A percentile compares a stretch with the other conserved stretches of the same genome.
Conservation (phyloP, 2,888 invertebrate species). For the Therioaphis trifolii region DNA sequence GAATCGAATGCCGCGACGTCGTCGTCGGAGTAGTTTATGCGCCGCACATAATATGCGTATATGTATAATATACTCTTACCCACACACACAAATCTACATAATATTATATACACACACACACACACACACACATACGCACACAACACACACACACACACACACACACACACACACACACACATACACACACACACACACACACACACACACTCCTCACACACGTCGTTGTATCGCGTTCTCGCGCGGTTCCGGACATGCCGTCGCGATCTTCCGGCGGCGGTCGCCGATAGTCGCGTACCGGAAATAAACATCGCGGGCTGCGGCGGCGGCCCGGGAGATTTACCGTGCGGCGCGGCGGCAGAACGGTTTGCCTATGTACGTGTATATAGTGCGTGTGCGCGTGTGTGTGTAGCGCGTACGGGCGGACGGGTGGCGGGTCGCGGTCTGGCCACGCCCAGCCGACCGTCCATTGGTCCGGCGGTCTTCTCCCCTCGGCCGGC, state of each 20-base stretch:
- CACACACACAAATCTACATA: no score
- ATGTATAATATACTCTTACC: no score
- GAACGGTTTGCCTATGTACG: constrained; percentile 24
- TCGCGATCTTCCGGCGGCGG: neutral
- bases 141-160: no score
- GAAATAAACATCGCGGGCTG: constrained; percentile 38
- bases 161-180: no score
- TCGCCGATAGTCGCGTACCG: constrained; percentile 24
- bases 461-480: constrained; percentile 63
- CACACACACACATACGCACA: no score
- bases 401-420: neutral
- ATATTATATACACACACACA: no score
- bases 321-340: constrained; percentile 33
- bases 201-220: no score
- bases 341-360: constrained; percentile 36
- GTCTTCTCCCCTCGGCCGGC: constrained; percentile 23
- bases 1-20: neutral
- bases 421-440: constrained; percentile 9
- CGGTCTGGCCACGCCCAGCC: constrained; percentile 27
- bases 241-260: neutral
- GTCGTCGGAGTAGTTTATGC: neutral
- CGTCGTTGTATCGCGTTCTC: neutral
- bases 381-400: no score
- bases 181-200: no score
- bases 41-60: neutral